Evolutionary conservation across 2,113 vertebrate genomes (phyloP), one percentile per base, ranked within the genome.

Genomic region (Saimiri boliviensis): DNA sequence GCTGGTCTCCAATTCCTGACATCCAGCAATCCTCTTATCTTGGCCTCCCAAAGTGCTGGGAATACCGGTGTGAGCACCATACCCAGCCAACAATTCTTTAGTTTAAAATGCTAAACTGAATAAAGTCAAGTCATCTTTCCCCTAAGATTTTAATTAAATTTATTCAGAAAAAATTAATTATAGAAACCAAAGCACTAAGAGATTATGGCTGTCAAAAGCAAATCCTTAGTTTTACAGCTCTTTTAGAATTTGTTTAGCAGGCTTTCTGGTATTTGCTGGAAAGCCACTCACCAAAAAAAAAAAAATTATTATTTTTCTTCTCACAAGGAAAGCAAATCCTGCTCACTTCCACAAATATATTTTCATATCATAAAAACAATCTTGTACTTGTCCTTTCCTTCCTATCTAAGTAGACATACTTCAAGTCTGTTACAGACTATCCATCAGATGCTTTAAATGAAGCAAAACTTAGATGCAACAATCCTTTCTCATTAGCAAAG

Each of bases 101-200:
- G 30, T 81, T 92, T 91, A 93, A 95, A 93, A 93, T 49, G 30
- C 58, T 68, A 85, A 96, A 81, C 5, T 81, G 63, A 94, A 89
- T 87, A 32, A 82, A 94, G 20, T 54, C 27, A 1, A 47, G 52
- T 93, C 12, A 89, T 52, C 20, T 89, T 63, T 93, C 93, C 35
- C n/a, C 32, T 89, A 94, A 88, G 63, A 87, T 80, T 97, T 88
- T 90, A 76, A 95, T 81, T 84, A 71, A 86, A 73, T 68, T 91
- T 85, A 83, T 52, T 88, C 1, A 60, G 10, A 87, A 95, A 90
- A 86, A 82, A 49, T 76, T 86, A 95, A 60, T 45, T 35, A 70
- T 40, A 86, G n/a, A 97, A 93, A 85, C 21, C 86, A 56, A 96
- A 92, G 45, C 3, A 79, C 4, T 79, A 86, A 45, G 58, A 95